Evolutionary conservation across 2,888 invertebrate genomes (phyloP).

Genomic region (Lasioglossum leucozonium): DNA sequence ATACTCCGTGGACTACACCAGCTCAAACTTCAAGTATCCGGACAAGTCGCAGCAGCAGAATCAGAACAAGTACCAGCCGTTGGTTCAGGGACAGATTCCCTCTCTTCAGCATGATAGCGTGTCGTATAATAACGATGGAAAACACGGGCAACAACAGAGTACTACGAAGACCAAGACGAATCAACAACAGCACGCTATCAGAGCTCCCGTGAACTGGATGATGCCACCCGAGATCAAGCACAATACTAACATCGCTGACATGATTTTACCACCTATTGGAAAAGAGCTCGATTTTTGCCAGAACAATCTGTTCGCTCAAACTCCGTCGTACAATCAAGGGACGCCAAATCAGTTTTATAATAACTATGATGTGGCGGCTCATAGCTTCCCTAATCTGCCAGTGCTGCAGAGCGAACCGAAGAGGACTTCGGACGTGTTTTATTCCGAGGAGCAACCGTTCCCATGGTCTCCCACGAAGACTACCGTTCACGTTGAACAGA

Average conservation of each 20-base stretch:
- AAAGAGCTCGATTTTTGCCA: slow-evolving; percentile 84
- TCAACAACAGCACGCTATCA: slow-evolving; percentile 80
- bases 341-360: slow-evolving; percentile 83
- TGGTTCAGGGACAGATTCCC: slow-evolving; percentile 74
- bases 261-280: slow-evolving; percentile 85
- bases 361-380: slow-evolving; percentile 80
- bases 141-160: slow-evolving; percentile 70
- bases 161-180: slow-evolving; percentile 76
- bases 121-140: slow-evolving; percentile 62
- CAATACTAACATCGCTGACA: slow-evolving; percentile 83
- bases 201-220: slow-evolving; percentile 88
- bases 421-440: slow-evolving; percentile 76
- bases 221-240: slow-evolving; percentile 86
- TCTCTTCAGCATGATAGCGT: slow-evolving; percentile 75
- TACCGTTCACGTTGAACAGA: slow-evolving; percentile 83
- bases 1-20: slow-evolving; percentile 79
- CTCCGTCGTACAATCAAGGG: slow-evolving; percentile 80
- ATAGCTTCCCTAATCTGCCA: slow-evolving; percentile 81
- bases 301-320: slow-evolving; percentile 82
- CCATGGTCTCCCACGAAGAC: slow-evolving; percentile 87
- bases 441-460: slow-evolving; percentile 85
- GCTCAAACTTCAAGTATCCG: slow-evolving; percentile 78
- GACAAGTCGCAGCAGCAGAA: slow-evolving; percentile 77
- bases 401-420: slow-evolving; percentile 80
- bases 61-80: slow-evolving; percentile 80